These are phyloP conservation scores for Cardinalis cardinalis DNA, from an alignment of 2,113 vertebrate species.

Conservation along the genomic window DNA sequence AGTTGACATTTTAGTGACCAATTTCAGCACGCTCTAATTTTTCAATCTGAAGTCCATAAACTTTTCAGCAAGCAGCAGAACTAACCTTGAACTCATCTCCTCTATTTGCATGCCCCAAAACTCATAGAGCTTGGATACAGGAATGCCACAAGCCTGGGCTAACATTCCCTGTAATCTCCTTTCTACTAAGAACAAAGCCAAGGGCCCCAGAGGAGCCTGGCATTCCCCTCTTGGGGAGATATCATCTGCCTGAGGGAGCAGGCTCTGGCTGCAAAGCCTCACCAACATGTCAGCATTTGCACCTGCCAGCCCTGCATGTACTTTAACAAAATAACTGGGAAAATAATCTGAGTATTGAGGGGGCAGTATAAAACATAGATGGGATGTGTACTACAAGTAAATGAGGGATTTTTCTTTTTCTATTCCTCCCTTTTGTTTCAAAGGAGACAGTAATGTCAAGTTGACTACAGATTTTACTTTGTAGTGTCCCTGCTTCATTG, in stretches of 20 bases:
- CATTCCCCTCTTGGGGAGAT: too few species aligned
- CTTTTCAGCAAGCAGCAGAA: background rate
- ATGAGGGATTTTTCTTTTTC: background rate
- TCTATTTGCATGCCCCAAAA: background rate
- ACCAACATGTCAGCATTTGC: background rate
- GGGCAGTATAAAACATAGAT: background rate
- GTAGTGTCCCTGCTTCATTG: background rate
- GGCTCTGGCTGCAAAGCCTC: background rate
- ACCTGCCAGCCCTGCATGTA: background rate
- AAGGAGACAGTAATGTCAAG: background rate
- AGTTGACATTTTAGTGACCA: background rate
- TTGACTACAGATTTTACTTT: background rate
- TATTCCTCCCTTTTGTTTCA: background rate
- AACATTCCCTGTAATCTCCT: background rate
- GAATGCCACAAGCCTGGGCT: rapidly evolving
- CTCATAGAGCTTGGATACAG: rapidly evolving
- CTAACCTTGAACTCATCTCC: background rate
- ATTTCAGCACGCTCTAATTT: background rate
- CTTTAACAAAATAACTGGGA: background rate
- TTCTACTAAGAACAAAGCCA: background rate
- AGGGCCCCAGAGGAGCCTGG: background rate
- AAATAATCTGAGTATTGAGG: background rate
- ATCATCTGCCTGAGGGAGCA: background rate
- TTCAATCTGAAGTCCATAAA: background rate
- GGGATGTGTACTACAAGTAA: rapidly evolving